Evolutionary conservation across 2,888 invertebrate species (phyloP).

Genomic region (Norana najaformis): DNA sequence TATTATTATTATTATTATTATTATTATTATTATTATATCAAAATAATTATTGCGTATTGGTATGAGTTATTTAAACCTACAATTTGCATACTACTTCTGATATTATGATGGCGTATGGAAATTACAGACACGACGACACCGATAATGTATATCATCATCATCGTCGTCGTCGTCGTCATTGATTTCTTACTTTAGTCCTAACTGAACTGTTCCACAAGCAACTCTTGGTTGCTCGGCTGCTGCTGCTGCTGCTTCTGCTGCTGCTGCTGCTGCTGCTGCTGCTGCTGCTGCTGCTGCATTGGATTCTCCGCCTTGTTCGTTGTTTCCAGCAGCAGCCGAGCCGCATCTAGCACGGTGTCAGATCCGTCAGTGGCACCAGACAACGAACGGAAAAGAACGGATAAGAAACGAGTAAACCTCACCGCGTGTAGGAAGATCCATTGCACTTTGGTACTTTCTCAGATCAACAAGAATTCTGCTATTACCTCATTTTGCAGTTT

Average conservation of each 20-base stretch:
- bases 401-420: background rate
- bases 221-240: background rate
- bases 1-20: no score
- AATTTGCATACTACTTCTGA: no score
- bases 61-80: background rate
- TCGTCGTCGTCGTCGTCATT: background rate
- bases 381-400: no score
- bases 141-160: background rate
- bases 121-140: background rate
- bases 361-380: background rate
- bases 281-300: background rate
- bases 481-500: no score
- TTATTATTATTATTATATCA: no score
- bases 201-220: background rate
- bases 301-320: background rate
- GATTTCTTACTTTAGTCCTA: background rate
- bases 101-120: no score
- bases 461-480: no score
- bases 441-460: no score
- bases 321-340: background rate
- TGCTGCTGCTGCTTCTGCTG: background rate
- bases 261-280: background rate
- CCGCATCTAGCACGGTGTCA: background rate
- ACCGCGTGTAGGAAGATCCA: background rate
- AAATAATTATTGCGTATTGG: no score